phyloP scores from a whole-genome alignment of 2,113 vertebrate species.

The Irena cyanogastra region DNA sequence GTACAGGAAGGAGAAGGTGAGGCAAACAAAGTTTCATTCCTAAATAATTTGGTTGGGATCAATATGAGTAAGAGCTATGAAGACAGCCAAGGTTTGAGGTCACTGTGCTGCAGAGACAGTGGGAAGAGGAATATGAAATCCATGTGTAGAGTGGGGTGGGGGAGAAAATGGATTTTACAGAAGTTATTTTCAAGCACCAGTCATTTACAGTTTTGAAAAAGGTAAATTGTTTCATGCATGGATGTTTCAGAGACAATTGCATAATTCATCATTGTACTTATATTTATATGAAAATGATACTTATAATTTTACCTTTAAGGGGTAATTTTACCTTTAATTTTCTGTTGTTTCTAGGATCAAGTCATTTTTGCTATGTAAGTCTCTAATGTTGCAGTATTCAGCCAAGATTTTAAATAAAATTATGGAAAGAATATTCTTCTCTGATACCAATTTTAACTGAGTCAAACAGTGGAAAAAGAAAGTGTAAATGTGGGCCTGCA shows the following conservation, averaged over 20 bases:
- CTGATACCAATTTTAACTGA: background rate
- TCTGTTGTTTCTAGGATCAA: background rate
- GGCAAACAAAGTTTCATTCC: background rate
- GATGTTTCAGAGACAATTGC: background rate
- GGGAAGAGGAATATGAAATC: background rate
- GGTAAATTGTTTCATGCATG: background rate
- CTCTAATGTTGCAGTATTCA: background rate
- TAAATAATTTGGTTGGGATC: background rate
- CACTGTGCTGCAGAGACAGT: background rate
- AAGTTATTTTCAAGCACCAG: background rate
- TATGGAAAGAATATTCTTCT: background rate
- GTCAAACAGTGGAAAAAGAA: background rate
- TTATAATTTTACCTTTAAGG: background rate
- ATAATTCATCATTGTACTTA: background rate
- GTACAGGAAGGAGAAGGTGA: background rate
- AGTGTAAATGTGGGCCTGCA: fast-evolving
- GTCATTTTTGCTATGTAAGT: background rate
- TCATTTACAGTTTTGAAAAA: background rate
- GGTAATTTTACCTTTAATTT: background rate
- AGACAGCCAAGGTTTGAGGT: background rate
- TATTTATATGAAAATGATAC: background rate
- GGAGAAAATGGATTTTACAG: background rate
- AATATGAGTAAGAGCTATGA: background rate
- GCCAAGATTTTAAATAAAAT: background rate
- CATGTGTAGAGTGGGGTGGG: no score